Evolutionary conservation across 2,888 invertebrate genomes (phyloP), one percentile per base, ranked within the genome.

Genomic region (Leptinotarsa tumamoca): DNA sequence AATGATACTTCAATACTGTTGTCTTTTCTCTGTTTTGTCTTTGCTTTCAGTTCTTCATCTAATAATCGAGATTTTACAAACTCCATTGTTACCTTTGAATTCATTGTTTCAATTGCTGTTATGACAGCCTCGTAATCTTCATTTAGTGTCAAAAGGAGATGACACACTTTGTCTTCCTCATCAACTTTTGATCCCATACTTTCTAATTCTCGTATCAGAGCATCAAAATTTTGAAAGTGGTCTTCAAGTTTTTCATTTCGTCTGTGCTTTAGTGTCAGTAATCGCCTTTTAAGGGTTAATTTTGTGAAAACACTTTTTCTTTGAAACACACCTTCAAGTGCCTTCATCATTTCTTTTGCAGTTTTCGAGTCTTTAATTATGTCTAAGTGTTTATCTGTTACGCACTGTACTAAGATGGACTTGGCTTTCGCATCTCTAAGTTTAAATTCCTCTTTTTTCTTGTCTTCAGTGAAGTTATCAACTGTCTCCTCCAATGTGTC

Each of bases 91-190:
- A 82, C 66, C 14, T 69, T 21, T 15, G 54, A 71, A 51, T 74
- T 79, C 51, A 80, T 54, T n/a, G 82, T 83, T 77, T 83, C 82
- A 27, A 83, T 75, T 13, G 80, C 80, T 21, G 82, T 83, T 43
- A 83, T 81, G n/a, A 84, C 80, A 15, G 76, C 73, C 21, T 83
- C 77, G 71, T 79, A 83, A 21, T 74, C 67, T 33, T 78, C 76
- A 68, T 76, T 76, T 67, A 83, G 63, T 33, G 80, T 72, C 61
- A 83, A 63, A 52, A 83, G 67, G 10, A 66, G 17, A 66, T 66
- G 66, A 17, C 66, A 66, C 18, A 66, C 72, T 66, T 73, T 76
- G 71, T 83, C 82, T 27, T 58, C 50, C 73, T 82, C 83, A 52
- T 82, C 80, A 66, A 83, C 67, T 69, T 82, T 82, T 14, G 78